Evolutionary conservation across 2,797 vertebrate species (phyloP), one percentile per base, ranked within the genome.

Genomic region (Xenopus petersii): DNA sequence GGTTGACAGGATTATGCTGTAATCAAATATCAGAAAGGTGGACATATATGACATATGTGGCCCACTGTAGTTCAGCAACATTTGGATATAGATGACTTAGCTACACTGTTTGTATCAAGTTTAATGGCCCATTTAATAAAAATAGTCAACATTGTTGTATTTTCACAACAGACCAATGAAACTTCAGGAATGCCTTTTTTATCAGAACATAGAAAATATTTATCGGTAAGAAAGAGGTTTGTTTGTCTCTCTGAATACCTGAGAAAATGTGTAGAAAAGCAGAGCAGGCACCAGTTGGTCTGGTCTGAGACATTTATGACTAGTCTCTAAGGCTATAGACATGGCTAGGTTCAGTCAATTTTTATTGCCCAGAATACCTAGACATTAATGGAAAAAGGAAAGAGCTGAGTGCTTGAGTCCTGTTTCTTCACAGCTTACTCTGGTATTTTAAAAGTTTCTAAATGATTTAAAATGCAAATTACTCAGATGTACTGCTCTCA

Each of bases 391-490:
- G 67, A 56, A 30, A 58, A 30, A n/a, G 30, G 10, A 69, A 33
- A 42, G 55, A 58, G 67, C 67, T 46, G 67, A 69, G 67, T 69
- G 67, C 33, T 42, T 69, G 30, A 69, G 67, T 33, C 55, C 26
- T 16, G 26, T 12, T 12, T 4, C 51, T 68, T 68, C 51, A 68
- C 49, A 68, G 51, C 6, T 24, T 33, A 30, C 66, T 33, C 21
- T 48, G 51, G 24, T 24, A 26, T 54, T 56, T 55, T 10, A 56
- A 68, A 13, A 33, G 26, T 55, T 36, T 33, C 26, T 68, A 21
- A 33, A 16, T 16, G 24, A 55, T 68, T 68, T 56, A 55, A 56
- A 56, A 68, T 55, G 51, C 51, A 36, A 17, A 68, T 55, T 68
- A 56, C 26, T 54, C 26, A 33, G 26, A 55, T 30, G 12, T 17